A percentile compares a stretch with the other conserved stretches of the same genome.
Conservation (phyloP, 2,888 invertebrate species). For the Idaea biselata region DNA sequence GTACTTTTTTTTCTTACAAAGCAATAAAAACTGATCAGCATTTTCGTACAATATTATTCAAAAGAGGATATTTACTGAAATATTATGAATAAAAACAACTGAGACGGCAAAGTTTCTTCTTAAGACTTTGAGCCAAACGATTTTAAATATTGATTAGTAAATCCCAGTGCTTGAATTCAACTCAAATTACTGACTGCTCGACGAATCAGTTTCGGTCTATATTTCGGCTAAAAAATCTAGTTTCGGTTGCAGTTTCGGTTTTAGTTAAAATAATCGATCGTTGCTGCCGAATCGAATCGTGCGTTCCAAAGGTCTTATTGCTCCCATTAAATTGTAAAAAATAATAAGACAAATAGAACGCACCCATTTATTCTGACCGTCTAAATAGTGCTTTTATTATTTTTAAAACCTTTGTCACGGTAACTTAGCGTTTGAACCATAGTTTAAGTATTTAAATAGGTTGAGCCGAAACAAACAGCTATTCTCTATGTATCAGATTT, state of each 20-base stretch:
- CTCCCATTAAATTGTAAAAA: too few species aligned
- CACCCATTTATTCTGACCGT: too few species aligned
- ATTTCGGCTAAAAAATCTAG: neutral
- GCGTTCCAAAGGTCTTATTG: too few species aligned
- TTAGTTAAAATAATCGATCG: too few species aligned
- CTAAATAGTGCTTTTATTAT: too few species aligned
- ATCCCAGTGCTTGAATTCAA: constrained; percentile 18
- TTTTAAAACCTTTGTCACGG: too few species aligned
- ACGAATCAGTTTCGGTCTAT: neutral
- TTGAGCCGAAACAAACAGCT: too few species aligned
- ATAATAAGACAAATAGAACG: too few species aligned
- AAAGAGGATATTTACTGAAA: neutral
- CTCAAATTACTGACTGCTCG: constrained; percentile 4
- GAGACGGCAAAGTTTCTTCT: neutral
- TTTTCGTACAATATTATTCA: neutral
- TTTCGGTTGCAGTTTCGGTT: neutral
- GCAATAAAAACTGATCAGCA: neutral
- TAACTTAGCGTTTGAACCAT: too few species aligned
- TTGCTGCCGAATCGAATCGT: neutral
- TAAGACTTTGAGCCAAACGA: constrained; percentile 7
- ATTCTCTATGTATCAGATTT: too few species aligned
- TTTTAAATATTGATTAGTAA: constrained; percentile 26
- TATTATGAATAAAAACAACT: constrained; percentile 1
- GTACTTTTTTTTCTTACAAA: neutral
- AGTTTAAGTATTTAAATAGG: too few species aligned